Conservation (phyloP, 2,797 vertebrate genomes). For the Otus scops region DNA sequence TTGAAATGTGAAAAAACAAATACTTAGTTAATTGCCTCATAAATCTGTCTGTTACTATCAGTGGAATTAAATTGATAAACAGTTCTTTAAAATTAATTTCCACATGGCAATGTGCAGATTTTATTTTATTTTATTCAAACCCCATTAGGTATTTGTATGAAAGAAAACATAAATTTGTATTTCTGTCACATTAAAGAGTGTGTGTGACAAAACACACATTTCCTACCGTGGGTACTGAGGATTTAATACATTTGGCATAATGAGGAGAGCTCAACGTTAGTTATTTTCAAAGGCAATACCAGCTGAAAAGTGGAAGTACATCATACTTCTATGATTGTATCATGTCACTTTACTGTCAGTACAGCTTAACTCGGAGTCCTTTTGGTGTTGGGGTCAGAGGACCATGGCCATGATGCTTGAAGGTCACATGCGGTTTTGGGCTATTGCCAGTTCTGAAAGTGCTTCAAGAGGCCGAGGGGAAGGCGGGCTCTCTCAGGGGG, state of each 20-base stretch:
- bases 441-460: background rate
- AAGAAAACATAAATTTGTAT: conserved; percentile 39
- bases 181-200: background rate
- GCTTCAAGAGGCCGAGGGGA: background rate
- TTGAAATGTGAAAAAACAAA: conserved; percentile 71
- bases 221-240: background rate
- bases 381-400: background rate
- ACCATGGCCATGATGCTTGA: accelerated
- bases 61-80: conserved; percentile 70
- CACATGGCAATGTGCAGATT: conserved; percentile 60
- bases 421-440: background rate
- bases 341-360: background rate
- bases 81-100: conserved; percentile 72
- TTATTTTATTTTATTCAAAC: conserved; percentile 62
- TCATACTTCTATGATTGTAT: background rate
- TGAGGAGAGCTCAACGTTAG: background rate
- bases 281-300: background rate
- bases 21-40: conserved; percentile 75
- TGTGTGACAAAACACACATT: conserved; percentile 21
- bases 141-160: conserved; percentile 49
- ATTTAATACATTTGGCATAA: background rate
- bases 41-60: conserved; percentile 73
- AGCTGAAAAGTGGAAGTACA: background rate
- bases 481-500: background rate
- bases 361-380: background rate